Conservation (phyloP, 2,888 invertebrate genomes). For the Trichacis sp. region DNA sequence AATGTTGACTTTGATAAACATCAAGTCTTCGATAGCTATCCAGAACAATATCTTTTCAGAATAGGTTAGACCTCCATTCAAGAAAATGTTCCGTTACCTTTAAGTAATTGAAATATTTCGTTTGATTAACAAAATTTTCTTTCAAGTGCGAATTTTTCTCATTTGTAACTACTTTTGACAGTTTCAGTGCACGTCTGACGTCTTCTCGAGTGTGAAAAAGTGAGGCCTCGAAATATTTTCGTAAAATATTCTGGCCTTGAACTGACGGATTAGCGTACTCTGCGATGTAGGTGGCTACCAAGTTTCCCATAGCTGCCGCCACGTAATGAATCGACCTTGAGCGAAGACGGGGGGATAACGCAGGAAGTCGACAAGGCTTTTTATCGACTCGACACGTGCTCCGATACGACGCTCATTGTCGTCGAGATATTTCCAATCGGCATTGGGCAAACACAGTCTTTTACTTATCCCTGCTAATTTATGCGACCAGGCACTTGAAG, state of each 20-base stretch:
- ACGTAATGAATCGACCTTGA: slow-evolving; percentile 63
- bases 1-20: no score
- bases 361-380: slow-evolving; percentile 68
- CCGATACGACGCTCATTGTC: slow-evolving; percentile 38
- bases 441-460: slow-evolving; percentile 36
- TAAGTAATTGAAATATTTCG: no score
- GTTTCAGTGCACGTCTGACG: no score
- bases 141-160: no score
- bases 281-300: slow-evolving; percentile 39
- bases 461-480: slow-evolving; percentile 11
- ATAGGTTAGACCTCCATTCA: no score
- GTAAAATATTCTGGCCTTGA: slow-evolving; percentile 49
- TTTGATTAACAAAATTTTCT: no score
- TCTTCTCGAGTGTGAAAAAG: no score
- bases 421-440: slow-evolving; percentile 28
- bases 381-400: slow-evolving; percentile 55
- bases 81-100: no score
- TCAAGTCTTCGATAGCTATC: no score
- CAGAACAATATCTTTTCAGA: no score
- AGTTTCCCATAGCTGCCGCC: slow-evolving; percentile 49
- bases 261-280: slow-evolving; percentile 54
- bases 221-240: no score
- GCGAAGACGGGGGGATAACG: slow-evolving; percentile 63
- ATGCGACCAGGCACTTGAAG: neutral
- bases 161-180: no score